These are phyloP conservation scores for Sesia apiformis DNA, from an alignment of 2,888 invertebrate genomes.

Conservation along the genomic window DNA sequence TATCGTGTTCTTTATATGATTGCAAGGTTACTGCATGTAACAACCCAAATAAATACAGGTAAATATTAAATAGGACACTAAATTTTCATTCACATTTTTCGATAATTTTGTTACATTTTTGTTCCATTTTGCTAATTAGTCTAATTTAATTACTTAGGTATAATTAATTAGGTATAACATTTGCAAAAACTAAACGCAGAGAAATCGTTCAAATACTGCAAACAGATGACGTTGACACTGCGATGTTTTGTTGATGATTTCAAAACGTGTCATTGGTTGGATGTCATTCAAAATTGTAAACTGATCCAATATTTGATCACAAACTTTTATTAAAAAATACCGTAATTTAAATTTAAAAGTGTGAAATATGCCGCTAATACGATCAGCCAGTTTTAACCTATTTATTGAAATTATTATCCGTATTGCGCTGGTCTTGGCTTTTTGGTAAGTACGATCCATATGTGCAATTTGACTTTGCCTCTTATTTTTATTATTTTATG, in stretches of 20 bases:
- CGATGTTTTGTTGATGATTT: background rate
- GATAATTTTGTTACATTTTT: no score
- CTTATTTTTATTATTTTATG: no score
- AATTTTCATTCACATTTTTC: no score
- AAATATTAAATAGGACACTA: no score
- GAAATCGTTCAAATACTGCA: background rate
- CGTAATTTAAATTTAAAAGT: background rate
- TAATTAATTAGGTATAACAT: no score
- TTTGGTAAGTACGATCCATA: conserved; percentile 68
- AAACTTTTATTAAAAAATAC: background rate
- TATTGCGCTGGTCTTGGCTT: conserved; percentile 57
- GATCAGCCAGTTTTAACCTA: conserved; percentile 57
- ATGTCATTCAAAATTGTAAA: background rate
- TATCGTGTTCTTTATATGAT: no score
- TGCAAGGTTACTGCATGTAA: no score
- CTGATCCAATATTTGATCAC: background rate
- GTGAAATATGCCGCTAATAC: conserved; percentile 54
- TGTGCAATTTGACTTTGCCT: conserved; percentile 6
- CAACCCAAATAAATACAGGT: no score
- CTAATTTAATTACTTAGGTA: no score
- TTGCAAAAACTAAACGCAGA: background rate
- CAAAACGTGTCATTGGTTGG: background rate
- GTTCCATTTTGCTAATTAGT: no score
- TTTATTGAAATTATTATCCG: conserved; percentile 68
- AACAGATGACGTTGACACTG: background rate